Percentiles rank a stretch among this genome's conserved stretches.
Conservation (phyloP, 2,113 vertebrate genomes). For the Pontoporia blainvillei region DNA sequence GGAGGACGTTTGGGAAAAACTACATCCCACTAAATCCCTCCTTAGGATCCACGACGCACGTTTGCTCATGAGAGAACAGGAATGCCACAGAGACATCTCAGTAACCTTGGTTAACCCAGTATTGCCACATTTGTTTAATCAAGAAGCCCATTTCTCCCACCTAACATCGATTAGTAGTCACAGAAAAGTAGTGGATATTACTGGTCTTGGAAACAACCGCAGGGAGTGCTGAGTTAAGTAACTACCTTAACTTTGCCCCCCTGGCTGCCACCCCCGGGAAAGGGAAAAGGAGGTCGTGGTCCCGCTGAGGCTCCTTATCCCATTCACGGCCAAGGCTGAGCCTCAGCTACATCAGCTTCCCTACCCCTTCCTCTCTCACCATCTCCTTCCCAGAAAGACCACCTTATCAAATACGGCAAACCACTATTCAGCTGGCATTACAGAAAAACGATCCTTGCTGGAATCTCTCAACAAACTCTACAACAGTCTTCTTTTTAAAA, state of each 20-base stretch:
- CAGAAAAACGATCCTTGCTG: background rate
- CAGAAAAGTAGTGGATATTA: background rate
- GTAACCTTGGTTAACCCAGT: background rate
- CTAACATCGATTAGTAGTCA: background rate
- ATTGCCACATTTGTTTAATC: background rate
- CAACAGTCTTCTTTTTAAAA: background rate
- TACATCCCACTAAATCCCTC: background rate
- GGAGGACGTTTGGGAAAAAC: background rate
- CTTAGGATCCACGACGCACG: background rate
- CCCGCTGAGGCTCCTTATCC: too few species aligned
- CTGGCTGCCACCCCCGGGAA: rapidly evolving
- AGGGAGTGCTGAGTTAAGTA: background rate
- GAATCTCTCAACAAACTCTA: background rate
- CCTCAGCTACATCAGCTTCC: background rate
- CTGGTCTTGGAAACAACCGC: background rate
- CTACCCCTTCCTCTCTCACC: background rate
- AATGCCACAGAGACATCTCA: background rate
- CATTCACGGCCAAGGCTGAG: background rate
- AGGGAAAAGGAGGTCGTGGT: background rate
- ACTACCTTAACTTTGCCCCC: background rate
- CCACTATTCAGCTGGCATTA: background rate
- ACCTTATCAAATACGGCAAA: background rate
- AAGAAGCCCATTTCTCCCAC: background rate
- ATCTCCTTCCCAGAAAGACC: background rate
- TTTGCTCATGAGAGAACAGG: background rate